Evolutionary conservation across 2,797 vertebrate species (phyloP), one percentile per base, ranked within the genome.

Genomic region (Psittacula echo): DNA sequence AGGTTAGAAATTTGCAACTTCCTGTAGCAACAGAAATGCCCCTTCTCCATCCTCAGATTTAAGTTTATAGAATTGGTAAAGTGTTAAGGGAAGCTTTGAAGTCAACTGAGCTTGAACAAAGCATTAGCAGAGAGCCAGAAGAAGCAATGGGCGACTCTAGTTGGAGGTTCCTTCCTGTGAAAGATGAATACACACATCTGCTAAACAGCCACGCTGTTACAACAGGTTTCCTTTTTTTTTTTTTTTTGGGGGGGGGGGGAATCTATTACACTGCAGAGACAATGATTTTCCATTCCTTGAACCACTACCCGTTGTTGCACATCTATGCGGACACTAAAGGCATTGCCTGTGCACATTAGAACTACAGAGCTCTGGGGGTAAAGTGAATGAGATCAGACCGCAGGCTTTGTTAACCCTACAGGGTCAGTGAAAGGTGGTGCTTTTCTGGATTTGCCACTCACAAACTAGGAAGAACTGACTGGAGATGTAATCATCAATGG

Each of bases 81-180:
- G 29, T n/a, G 39, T 68, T 67, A 83, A 65, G 56, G 56, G 70
- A 92, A 58, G 58, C 26, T 87, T 91, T 74, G 70, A 96, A 95
- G 76, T 14, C 76, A 94, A 19, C 14, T 44, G 44, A 76, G 34
- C 53, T 71, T 83, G 45, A 92, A 89, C 19, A 39, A 26, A 23
- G 3, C 22, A 48, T 39, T 14, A 68, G 61, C 37, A 74, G 58
- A 89, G 21, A 88, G 79, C 79, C 85, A 73, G 77, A 93, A 85
- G 54, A 85, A 87, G 72, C n/a, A n/a, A 67, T 48, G n/a, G 30
- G 41, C 83, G 61, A 92, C n/a, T 2, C 1, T 20, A 47, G 39
- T 9, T 75, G 45, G 78, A 76, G 85, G 83, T 53, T 68, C 64
- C 68, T 65, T 76, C n/a, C 44, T 2, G 4, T 19, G 34, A 92